These are phyloP conservation scores for Patella depressa DNA, from an alignment of 2,888 invertebrate species.

Conservation along the genomic window DNA sequence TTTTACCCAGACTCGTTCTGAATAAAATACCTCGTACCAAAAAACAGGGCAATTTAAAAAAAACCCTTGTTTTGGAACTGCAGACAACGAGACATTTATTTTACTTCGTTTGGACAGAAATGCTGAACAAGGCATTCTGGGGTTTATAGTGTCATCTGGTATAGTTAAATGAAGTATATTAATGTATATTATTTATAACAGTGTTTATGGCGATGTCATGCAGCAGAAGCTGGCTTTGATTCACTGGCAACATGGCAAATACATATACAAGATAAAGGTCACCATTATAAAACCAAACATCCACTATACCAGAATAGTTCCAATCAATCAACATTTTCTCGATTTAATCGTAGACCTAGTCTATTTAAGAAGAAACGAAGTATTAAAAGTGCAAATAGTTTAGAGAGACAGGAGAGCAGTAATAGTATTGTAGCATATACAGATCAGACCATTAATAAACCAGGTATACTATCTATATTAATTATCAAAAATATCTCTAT, in stretches of 20 bases:
- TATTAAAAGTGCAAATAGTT: slow-evolving; percentile 7
- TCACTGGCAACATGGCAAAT: slow-evolving; percentile 84
- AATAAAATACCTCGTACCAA: no score
- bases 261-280: slow-evolving; percentile 74
- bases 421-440: slow-evolving; percentile 3
- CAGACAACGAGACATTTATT: no score
- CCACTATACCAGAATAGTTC: slow-evolving; percentile 37
- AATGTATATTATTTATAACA: slow-evolving; percentile 61
- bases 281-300: slow-evolving; percentile 37
- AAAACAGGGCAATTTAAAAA: no score
- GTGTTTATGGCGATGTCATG: slow-evolving; percentile 84
- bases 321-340: slow-evolving; percentile 44
- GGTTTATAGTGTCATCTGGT: no score
- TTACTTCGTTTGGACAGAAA: no score
- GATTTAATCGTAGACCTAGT: slow-evolving; percentile 59
- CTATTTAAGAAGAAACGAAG: slow-evolving; percentile 47
- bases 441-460: neutral
- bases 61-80: no score
- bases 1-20: no score
- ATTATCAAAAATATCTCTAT: no score
- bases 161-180: no score
- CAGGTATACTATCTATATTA: neutral
- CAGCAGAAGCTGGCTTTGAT: slow-evolving; percentile 82
- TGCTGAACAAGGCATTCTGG: no score
- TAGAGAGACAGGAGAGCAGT: slow-evolving; percentile 45